A percentile compares a stretch with the other conserved stretches of the same genome.
phyloP scores from a whole-genome alignment of 2,113 vertebrate species.

The Porphyrio hochstetteri region DNA sequence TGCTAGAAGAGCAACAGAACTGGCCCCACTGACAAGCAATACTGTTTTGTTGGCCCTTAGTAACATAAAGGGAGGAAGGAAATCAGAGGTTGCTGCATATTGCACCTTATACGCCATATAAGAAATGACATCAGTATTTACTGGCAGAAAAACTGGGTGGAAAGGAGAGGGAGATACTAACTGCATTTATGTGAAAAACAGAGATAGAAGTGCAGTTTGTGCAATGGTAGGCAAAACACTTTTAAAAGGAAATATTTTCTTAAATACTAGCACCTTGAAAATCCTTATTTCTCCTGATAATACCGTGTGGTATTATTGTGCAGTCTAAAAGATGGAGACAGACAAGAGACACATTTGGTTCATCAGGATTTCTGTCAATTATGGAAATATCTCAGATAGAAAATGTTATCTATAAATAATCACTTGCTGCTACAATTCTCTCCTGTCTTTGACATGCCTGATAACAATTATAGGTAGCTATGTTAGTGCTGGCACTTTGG shows the following conservation, averaged over 20 bases:
- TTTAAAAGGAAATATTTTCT: conserved; percentile 24
- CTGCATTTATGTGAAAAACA: neutral
- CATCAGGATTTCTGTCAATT: neutral
- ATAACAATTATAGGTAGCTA: neutral
- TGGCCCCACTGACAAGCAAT: neutral
- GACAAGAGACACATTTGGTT: neutral
- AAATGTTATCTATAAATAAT: neutral
- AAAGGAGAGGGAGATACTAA: neutral
- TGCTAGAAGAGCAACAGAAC: neutral
- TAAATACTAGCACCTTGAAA: conserved; percentile 29
- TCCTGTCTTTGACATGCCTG: neutral
- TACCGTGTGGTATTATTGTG: neutral
- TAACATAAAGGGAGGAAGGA: neutral
- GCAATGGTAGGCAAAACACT: neutral
- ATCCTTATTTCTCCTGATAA: neutral
- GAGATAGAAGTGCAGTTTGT: neutral
- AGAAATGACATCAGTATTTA: neutral
- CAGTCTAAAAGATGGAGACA: neutral
- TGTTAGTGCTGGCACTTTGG: neutral
- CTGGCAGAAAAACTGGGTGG: neutral
- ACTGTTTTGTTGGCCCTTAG: neutral
- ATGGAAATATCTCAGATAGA: neutral
- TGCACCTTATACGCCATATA: neutral
- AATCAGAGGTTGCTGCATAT: neutral
- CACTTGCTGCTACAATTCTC: neutral